Conservation (phyloP, 2,113 vertebrate genomes). For the Scomber scombrus region DNA sequence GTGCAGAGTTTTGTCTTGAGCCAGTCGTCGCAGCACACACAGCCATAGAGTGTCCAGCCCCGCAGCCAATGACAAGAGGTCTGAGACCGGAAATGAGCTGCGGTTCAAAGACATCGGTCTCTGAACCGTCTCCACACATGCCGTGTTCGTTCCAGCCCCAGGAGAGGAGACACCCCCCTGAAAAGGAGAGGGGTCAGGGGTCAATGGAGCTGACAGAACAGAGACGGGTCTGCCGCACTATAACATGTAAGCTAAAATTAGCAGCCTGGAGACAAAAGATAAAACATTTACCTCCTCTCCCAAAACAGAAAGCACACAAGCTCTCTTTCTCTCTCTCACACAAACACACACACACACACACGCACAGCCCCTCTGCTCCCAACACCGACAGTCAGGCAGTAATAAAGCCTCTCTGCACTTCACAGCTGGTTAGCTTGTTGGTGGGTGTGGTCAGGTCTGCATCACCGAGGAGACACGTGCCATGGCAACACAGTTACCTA, state of each 20-base stretch:
- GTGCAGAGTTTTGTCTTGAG: slow-evolving; percentile 29
- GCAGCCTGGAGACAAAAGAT: slow-evolving; percentile 11
- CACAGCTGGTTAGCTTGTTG: slow-evolving; percentile 78
- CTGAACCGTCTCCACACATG: slow-evolving; percentile 92
- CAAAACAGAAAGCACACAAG: background rate
- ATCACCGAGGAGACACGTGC: slow-evolving; percentile 83
- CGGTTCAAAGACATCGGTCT: slow-evolving; percentile 83
- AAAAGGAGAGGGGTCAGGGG: slow-evolving; percentile 63
- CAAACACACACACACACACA: background rate
- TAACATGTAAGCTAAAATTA: slow-evolving; percentile 47
- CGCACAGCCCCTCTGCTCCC: slow-evolving; percentile 22
- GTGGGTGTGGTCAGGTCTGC: slow-evolving; percentile 85
- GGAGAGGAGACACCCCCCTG: slow-evolving; percentile 87
- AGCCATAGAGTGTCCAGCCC: slow-evolving; percentile 93
- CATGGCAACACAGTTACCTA: slow-evolving; percentile 88
- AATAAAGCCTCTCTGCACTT: slow-evolving; percentile 64
- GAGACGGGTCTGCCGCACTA: slow-evolving; percentile 5
- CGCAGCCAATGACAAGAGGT: slow-evolving; percentile 89
- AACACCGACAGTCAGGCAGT: slow-evolving; percentile 44
- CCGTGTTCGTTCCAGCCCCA: slow-evolving; percentile 99
- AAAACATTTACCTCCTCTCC: background rate
- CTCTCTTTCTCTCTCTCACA: too few species aligned
- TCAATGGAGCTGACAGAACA: slow-evolving; percentile 57
- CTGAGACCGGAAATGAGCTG: slow-evolving; percentile 79
- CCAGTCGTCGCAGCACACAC: slow-evolving; percentile 75